A percentile compares a stretch with the other conserved stretches of the same genome.
Evolutionary conservation across 2,797 vertebrate genomes (phyloP).

Genomic region (Odontamblyopus lacepedii): DNA sequence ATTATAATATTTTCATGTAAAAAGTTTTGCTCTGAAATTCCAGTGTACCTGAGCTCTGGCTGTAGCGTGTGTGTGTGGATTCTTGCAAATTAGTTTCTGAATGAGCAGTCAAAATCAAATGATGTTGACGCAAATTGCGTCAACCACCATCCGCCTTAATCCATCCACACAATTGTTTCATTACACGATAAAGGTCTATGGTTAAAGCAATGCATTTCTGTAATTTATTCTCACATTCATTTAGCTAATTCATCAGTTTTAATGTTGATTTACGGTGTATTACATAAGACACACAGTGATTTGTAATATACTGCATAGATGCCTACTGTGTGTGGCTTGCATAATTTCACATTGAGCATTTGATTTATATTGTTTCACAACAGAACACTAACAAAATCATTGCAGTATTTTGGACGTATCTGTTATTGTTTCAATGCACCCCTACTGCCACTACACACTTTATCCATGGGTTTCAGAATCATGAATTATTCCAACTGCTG

Average conservation of each 20-base stretch:
- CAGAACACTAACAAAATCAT: not conserved
- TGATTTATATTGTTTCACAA: not conserved
- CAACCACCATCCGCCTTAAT: not conserved
- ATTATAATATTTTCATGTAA: not conserved
- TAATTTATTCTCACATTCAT: not conserved
- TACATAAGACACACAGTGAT: not conserved
- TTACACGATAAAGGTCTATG: not conserved
- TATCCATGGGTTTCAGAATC: not conserved
- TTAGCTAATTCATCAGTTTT: not conserved
- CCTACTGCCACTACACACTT: not conserved
- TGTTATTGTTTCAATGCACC: not conserved
- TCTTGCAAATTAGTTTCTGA: not conserved
- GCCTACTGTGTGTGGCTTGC: not conserved
- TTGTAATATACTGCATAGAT: not conserved
- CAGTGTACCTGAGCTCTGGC: not conserved
- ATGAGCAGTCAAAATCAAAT: not conserved
- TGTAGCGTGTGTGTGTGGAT: not conserved
- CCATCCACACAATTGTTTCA: not conserved
- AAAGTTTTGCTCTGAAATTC: not conserved
- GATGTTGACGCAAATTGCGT: slow-evolving; percentile 1
- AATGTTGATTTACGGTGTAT: not conserved
- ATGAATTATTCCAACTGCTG: too few relatives aligned
- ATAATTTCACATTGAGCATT: not conserved
- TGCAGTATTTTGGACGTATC: not conserved
- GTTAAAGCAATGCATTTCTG: not conserved